Conservation (phyloP, 1,140 invertebrate species). For the Zaprionus lachaisei region DNA sequence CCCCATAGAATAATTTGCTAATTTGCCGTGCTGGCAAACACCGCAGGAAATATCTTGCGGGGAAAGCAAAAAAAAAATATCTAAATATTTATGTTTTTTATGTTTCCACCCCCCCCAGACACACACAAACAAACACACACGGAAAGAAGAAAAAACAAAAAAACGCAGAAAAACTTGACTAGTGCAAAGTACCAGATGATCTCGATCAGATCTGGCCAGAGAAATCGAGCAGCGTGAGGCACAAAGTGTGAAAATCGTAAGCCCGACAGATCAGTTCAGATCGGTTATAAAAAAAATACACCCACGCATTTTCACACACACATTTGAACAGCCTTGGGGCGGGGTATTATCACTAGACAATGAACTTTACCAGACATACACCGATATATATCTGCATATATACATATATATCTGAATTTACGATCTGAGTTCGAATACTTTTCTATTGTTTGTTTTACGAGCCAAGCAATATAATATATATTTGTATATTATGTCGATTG, state of each 20-base stretch:
- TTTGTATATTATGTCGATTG: constrained; percentile 5
- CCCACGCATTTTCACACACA: constrained; percentile 65
- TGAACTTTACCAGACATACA: constrained; percentile 27
- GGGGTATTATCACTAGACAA: constrained; percentile 9
- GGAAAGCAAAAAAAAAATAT: constrained; percentile 17
- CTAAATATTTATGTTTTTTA: constrained; percentile 70
- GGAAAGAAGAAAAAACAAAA: constrained; percentile 21
- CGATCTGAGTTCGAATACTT: neutral
- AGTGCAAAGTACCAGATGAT: constrained; percentile 30
- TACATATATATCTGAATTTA: neutral
- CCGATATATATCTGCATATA: neutral
- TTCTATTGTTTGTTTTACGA: constrained; percentile 11
- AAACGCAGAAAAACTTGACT: constrained; percentile 17
- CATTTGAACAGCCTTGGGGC: constrained; percentile 38
- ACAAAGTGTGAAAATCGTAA: constrained; percentile 62
- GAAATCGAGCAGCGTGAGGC: neutral
- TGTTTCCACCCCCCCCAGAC: constrained; percentile 20
- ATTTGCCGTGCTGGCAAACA: constrained; percentile 1
- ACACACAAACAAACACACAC: neutral
- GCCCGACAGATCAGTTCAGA: constrained; percentile 41
- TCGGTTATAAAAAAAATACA: constrained; percentile 21
- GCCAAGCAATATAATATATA: neutral
- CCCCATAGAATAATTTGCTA: constrained; percentile 41
- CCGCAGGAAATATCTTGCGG: constrained; percentile 47
- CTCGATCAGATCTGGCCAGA: constrained; percentile 1